These are phyloP conservation scores for Cataglyphis altisquamis DNA, from an alignment of 2,888 invertebrate genomes.

Conservation along the genomic window DNA sequence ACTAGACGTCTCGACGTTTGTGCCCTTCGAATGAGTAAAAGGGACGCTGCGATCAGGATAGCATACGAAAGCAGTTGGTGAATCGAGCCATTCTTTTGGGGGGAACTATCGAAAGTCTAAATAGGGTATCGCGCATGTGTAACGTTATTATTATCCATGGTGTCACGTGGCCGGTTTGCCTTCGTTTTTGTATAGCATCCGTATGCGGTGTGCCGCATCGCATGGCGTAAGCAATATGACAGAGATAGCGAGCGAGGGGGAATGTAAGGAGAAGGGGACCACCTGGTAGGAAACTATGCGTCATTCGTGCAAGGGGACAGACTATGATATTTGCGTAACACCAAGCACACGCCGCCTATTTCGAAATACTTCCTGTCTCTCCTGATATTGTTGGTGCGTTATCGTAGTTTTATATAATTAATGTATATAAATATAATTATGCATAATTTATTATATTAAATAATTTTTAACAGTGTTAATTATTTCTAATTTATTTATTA, in stretches of 20 bases:
- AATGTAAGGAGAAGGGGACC: constrained; percentile 51
- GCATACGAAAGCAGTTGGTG: constrained; percentile 76
- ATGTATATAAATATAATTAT: neutral
- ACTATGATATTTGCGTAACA: constrained; percentile 72
- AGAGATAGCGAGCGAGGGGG: constrained; percentile 7
- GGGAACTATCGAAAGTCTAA: constrained; percentile 57
- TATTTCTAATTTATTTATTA: constrained; percentile 10
- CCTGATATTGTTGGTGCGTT: constrained; percentile 62
- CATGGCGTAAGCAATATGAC: constrained; percentile 33
- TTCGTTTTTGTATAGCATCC: constrained; percentile 76
- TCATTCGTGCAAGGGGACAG: constrained; percentile 52
- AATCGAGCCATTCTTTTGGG: constrained; percentile 54
- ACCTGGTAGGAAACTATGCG: constrained; percentile 66
- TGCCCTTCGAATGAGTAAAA: constrained; percentile 74
- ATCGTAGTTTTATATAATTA: neutral
- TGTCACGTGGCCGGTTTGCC: constrained; percentile 70
- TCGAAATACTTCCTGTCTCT: constrained; percentile 68
- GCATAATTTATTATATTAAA: neutral
- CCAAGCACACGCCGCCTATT: constrained; percentile 64
- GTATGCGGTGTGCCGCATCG: constrained; percentile 52
- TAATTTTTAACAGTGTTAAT: neutral
- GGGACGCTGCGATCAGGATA: constrained; percentile 81
- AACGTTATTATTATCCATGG: constrained; percentile 71
- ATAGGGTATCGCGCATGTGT: constrained; percentile 64
- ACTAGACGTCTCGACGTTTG: constrained; percentile 70